phyloP scores from a whole-genome alignment of 2,797 vertebrate species.

The Oophaga sylvatica region DNA sequence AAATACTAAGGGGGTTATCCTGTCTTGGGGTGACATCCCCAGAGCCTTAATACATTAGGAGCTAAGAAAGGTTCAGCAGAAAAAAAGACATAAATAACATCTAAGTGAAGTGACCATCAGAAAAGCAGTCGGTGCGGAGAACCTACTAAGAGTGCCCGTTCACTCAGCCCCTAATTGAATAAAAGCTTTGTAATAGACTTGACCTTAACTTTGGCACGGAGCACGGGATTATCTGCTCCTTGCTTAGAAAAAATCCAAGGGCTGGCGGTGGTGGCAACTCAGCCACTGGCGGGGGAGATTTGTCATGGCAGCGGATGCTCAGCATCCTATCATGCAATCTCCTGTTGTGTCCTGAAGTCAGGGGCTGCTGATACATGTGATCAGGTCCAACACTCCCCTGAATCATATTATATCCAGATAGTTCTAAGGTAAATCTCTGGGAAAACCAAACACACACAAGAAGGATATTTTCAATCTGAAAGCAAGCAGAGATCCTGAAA shows the following conservation, averaged over 20 bases:
- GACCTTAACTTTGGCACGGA: neutral
- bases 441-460: too few relatives aligned
- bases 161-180: neutral
- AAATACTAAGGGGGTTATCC: neutral
- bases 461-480: too few relatives aligned
- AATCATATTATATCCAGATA: too few relatives aligned
- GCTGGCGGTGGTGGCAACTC: too few relatives aligned
- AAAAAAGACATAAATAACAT: neutral
- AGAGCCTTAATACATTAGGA: neutral
- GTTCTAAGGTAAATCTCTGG: too few relatives aligned
- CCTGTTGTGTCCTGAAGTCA: too few relatives aligned
- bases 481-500: too few relatives aligned
- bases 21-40: neutral
- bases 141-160: neutral
- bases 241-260: neutral
- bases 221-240: neutral
- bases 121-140: neutral
- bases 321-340: too few relatives aligned
- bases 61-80: neutral
- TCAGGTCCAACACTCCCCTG: too few relatives aligned
- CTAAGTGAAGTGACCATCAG: neutral
- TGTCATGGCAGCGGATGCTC: too few relatives aligned
- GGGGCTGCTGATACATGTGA: too few relatives aligned
- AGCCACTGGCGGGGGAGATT: too few relatives aligned
- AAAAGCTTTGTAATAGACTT: constrained; percentile 17